Percentiles rank a stretch among this genome's conserved stretches.
phyloP scores from a whole-genome alignment of 2,888 invertebrate genomes.

The Mechanitis messenoides region DNA sequence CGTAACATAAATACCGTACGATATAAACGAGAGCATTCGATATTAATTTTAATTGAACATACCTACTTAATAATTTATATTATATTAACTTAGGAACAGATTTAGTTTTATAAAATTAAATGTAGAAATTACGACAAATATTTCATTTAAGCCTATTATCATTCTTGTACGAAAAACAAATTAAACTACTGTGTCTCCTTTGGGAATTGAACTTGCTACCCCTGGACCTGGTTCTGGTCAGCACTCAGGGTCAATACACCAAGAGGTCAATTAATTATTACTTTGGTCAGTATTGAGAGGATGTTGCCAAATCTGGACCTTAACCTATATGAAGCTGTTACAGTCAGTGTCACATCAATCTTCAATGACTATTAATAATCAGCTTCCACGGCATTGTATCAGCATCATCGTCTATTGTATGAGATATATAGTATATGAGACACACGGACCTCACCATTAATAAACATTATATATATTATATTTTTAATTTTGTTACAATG shows the following conservation, averaged over 20 bases:
- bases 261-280: not conserved
- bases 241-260: not conserved
- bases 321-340: conserved; percentile 58
- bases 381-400: conserved; percentile 56
- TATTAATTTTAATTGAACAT: not conserved
- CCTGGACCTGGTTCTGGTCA: too few relatives aligned
- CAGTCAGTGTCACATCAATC: conserved; percentile 63
- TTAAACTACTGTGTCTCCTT: too few relatives aligned
- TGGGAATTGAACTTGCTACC: too few relatives aligned
- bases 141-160: too few relatives aligned
- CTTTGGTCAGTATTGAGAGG: conserved; percentile 25
- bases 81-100: too few relatives aligned
- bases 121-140: too few relatives aligned
- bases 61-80: too few relatives aligned
- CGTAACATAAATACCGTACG: conserved; percentile 3
- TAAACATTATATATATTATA: not conserved
- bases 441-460: conserved; percentile 34
- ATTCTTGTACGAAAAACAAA: too few relatives aligned
- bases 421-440: conserved; percentile 42
- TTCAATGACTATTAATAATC: conserved; percentile 58
- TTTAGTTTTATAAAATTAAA: too few relatives aligned
- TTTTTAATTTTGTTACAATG: too few relatives aligned
- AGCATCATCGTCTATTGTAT: conserved; percentile 64
- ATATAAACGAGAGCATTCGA: not conserved
- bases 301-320: conserved; percentile 40